Percentiles rank a stretch among this genome's conserved stretches.
These are phyloP conservation scores for Periphyllus acericola DNA, from an alignment of 2,888 invertebrate species.

Conservation along the genomic window DNA sequence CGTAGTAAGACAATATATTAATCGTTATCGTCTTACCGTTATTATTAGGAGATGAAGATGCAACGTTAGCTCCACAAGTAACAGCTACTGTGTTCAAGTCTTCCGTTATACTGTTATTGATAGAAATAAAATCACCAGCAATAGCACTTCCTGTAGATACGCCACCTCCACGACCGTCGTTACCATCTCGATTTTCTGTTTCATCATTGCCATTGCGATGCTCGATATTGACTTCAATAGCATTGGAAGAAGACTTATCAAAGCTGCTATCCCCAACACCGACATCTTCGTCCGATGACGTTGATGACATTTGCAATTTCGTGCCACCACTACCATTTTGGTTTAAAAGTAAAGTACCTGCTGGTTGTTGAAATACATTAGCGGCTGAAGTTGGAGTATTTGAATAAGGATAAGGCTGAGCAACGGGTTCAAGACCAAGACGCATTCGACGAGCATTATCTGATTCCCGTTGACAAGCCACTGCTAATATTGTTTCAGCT, in stretches of 20 bases:
- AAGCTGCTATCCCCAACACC: conserved; percentile 38
- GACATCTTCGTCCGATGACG: conserved; percentile 35
- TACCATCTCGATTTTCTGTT: not conserved
- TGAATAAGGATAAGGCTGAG: conserved; percentile 73
- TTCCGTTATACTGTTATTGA: not conserved
- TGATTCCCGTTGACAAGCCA: conserved; percentile 97
- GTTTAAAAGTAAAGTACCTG: not conserved
- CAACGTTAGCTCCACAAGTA: not conserved
- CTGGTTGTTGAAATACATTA: conserved; percentile 29
- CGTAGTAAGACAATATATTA: not conserved
- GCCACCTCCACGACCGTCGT: not conserved
- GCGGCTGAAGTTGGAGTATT: not conserved
- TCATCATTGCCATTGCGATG: not conserved
- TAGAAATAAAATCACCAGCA: not conserved
- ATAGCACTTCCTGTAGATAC: not conserved
- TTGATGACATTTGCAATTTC: conserved; percentile 39
- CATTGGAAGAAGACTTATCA: not conserved
- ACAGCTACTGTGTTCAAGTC: not conserved
- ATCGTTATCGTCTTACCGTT: conserved; percentile 18
- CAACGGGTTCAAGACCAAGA: conserved; percentile 92
- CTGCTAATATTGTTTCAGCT: conserved; percentile 94
- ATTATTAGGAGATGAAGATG: conserved; percentile 38
- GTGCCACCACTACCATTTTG: conserved; percentile 30
- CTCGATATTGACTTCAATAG: not conserved
- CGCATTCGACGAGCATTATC: conserved; percentile 97